Evolutionary conservation across 2,113 vertebrate species (phyloP).

Genomic region (Dascyllus trimaculatus): DNA sequence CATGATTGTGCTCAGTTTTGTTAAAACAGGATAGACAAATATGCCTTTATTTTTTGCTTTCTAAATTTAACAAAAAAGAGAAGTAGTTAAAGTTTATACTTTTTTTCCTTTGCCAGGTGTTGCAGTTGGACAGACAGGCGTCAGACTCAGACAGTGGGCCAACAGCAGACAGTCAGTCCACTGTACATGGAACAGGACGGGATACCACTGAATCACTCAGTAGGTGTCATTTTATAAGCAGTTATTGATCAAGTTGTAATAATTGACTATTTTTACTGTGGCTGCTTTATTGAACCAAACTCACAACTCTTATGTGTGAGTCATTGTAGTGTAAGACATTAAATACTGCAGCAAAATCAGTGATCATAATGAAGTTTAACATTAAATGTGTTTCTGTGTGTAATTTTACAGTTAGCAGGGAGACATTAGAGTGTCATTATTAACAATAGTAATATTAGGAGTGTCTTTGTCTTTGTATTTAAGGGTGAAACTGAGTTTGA

Average conservation of each 20-base stretch:
- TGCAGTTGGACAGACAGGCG: slow-evolving; percentile 68
- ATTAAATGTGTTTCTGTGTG: neutral
- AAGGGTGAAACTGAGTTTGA: neutral
- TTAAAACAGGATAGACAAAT: neutral
- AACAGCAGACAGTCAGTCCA: slow-evolving; percentile 60
- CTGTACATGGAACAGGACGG: slow-evolving; percentile 44
- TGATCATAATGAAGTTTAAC: neutral
- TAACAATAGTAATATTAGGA: neutral
- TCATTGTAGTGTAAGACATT: neutral
- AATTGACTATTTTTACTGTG: neutral
- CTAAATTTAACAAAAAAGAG: neutral
- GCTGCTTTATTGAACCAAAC: neutral
- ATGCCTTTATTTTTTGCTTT: neutral
- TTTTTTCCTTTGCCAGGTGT: slow-evolving; percentile 51
- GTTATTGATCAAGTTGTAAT: neutral
- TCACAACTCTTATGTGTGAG: neutral
- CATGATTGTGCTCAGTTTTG: neutral
- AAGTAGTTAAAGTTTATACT: neutral
- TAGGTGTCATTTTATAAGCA: slow-evolving; percentile 43
- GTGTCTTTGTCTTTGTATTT: neutral
- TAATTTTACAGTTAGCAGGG: neutral
- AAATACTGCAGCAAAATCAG: neutral
- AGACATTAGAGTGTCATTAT: neutral
- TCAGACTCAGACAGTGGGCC: slow-evolving; percentile 81
- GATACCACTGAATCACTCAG: slow-evolving; percentile 72